Base-by-base conservation (phyloP, 1,140 invertebrate genomes). In the Anoplophora glabripennis region DNA sequence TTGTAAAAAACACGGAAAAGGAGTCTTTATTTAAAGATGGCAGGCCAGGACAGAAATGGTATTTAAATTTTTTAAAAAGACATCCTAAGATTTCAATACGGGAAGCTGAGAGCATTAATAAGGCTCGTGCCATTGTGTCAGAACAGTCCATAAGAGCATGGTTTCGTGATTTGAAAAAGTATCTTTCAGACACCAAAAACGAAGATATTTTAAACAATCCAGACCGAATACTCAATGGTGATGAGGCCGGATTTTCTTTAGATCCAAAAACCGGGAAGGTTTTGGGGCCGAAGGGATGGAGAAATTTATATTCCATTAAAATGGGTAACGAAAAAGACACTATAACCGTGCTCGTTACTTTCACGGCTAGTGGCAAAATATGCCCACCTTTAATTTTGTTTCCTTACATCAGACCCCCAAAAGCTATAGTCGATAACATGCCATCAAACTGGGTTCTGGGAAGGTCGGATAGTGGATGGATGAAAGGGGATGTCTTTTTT, bases 271-370 rank as follows among this genome's bases (percentile, higher is more conserved):
- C 54, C 7, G 67, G 67, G 14, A 60, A 60, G 53, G 66, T 73
- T 40, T 51, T 74, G 40, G 70, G 38, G n/a, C 64, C 67, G 10
- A 64, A 55, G 53, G 60, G 63, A 21, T 63, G 15, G 3, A 67
- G 59, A 58, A 72, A 68, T 66, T 46, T 73, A 7, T 73, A 72
- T 45, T 45, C 67, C 35, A 63, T 70, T 17, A 45, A 57, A 44
- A 56, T 8, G 37, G 56, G 66, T 8, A 61, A 63, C 40, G 68
- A 66, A 35, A 74, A 72, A 63, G 72, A 75, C 57, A 63, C 42
- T 12, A 67, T 73, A 14, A 75, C 72, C 9, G 67, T 68, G 14
- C 40, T 75, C 34, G 40, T 61, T 47, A 57, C 62, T 17, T 73
- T 72, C 58, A 64, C 61, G 49, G 72, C 67, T 14, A 49, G 55